Evolutionary conservation across 2,797 vertebrate species (phyloP).

Genomic region (Uromys caudimaculatus): DNA sequence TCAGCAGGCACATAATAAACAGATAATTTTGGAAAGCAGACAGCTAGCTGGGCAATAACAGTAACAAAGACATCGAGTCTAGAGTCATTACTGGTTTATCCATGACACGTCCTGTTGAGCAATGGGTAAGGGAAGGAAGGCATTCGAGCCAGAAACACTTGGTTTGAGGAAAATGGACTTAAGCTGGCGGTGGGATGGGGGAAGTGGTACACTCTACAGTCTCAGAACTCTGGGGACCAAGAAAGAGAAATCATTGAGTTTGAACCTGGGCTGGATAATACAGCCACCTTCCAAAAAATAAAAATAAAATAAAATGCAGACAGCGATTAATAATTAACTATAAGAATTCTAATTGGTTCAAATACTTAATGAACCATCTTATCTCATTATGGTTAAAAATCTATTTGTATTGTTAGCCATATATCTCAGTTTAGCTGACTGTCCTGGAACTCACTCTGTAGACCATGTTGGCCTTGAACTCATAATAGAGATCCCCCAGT

Average conservation of each 20-base stretch:
- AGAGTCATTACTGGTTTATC: not conserved
- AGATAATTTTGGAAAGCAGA: not conserved
- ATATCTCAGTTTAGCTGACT: slow-evolving; percentile 46
- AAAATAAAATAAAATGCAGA: slow-evolving; percentile 38
- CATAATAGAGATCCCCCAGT: not conserved
- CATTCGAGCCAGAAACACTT: slow-evolving; percentile 19
- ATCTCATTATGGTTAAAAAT: not conserved
- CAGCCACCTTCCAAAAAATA: not conserved
- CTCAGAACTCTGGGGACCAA: not conserved
- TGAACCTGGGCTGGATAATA: not conserved
- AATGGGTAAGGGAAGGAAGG: slow-evolving; percentile 15
- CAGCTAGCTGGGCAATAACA: not conserved
- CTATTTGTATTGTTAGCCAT: slow-evolving; percentile 1
- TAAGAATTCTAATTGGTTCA: slow-evolving; percentile 39
- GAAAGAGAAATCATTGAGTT: not conserved
- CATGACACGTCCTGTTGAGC: not conserved
- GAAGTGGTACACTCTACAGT: not conserved
- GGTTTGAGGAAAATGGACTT: not conserved
- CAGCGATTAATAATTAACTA: not conserved
- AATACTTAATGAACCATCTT: slow-evolving; percentile 45
- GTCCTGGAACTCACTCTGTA: not conserved
- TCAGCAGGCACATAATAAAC: not conserved
- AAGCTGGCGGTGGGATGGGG: not conserved
- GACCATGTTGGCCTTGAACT: not conserved
- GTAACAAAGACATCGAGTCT: not conserved